A percentile compares a stretch with the other conserved stretches of the same genome.
These are phyloP conservation scores for Agapornis roseicollis DNA, from an alignment of 2,113 vertebrate species.

Conservation along the genomic window DNA sequence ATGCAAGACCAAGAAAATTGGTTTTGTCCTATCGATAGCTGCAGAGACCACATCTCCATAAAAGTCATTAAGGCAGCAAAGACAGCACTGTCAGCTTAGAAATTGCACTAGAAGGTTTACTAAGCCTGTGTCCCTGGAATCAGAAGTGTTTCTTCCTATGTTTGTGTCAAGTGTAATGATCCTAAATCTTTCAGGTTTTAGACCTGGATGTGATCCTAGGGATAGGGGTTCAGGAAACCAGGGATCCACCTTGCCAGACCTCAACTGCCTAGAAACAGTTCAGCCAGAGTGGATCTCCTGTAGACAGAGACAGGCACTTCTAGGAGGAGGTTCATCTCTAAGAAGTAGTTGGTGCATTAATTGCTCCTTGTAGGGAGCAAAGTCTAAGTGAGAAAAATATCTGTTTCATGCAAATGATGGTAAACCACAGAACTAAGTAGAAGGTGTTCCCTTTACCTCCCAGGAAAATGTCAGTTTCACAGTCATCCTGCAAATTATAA, in stretches of 20 bases:
- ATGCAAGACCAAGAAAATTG: slow-evolving; percentile 31
- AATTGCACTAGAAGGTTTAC: background rate
- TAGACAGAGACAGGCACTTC: background rate
- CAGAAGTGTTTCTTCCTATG: background rate
- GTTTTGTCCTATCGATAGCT: slow-evolving; percentile 26
- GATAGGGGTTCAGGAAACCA: background rate
- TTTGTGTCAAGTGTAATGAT: background rate
- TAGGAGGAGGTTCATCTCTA: background rate
- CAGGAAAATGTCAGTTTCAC: background rate
- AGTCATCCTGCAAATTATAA: background rate
- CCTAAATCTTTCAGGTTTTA: background rate
- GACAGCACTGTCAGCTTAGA: background rate
- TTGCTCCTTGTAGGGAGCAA: background rate
- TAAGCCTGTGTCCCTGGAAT: background rate
- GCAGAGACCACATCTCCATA: slow-evolving; percentile 30
- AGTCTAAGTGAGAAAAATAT: background rate
- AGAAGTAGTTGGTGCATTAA: background rate
- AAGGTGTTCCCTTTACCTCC: background rate
- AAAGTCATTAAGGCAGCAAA: background rate
- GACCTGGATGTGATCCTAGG: background rate
- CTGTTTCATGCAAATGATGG: background rate
- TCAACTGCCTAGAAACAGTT: background rate
- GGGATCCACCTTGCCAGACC: background rate
- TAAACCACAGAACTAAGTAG: background rate
- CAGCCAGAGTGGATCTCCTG: background rate